Conservation (phyloP, 2,113 vertebrate genomes). For the Benitochromis conjunctus region DNA sequence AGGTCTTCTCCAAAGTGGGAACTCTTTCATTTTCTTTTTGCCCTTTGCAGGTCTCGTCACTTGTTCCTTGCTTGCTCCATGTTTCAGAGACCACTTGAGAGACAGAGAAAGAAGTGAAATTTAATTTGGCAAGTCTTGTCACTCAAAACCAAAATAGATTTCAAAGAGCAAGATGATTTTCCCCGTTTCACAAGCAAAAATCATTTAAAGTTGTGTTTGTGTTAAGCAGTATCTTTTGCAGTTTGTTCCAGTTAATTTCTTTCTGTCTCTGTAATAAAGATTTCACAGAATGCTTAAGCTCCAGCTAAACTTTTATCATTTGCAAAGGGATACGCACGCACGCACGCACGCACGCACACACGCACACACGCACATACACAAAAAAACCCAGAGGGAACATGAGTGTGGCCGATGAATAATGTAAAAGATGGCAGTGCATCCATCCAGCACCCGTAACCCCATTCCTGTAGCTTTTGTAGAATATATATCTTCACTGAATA, state of each 20-base stretch:
- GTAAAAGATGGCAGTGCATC: slow-evolving; percentile 53
- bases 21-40: neutral
- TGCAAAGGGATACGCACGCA: neutral
- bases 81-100: slow-evolving; percentile 19
- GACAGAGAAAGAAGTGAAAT: neutral
- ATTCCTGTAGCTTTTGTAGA: slow-evolving; percentile 26
- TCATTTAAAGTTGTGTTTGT: neutral
- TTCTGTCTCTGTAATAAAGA: neutral
- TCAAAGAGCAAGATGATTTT: neutral
- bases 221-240: neutral
- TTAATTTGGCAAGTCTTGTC: neutral
- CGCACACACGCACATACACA: neutral
- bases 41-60: neutral
- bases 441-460: slow-evolving; percentile 27
- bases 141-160: neutral
- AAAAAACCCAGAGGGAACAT: slow-evolving; percentile 15
- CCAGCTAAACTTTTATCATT: slow-evolving; percentile 26
- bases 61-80: neutral
- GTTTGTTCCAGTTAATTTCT: neutral
- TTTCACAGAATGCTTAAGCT: neutral
- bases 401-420: slow-evolving; percentile 65
- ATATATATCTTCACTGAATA: slow-evolving; percentile 15
- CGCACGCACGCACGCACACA: neutral
- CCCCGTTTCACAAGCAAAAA: neutral
- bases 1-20: neutral